Conservation (phyloP, 2,797 vertebrate genomes). For the Vultur gryphus region DNA sequence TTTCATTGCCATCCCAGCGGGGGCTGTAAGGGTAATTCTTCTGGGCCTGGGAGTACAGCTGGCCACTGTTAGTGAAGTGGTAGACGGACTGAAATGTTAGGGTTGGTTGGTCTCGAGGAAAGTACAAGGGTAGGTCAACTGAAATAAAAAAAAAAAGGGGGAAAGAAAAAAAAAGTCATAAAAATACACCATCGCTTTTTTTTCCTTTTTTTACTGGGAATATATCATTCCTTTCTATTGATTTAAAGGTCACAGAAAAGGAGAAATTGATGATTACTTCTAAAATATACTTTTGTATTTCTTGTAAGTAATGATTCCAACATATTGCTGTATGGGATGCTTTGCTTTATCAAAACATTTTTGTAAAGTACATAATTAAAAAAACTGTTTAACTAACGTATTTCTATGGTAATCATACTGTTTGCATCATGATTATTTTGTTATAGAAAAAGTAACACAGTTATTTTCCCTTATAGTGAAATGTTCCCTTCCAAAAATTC, state of each 20-base stretch:
- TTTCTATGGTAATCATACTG: background rate
- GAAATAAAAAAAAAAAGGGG: background rate
- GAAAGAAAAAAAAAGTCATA: background rate
- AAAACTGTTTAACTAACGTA: background rate
- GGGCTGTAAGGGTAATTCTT: constrained; percentile 98
- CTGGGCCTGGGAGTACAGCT: constrained; percentile 96
- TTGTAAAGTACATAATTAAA: background rate
- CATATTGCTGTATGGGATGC: background rate
- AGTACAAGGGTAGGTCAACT: constrained; percentile 97
- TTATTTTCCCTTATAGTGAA: background rate
- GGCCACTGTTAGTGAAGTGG: constrained; percentile 96
- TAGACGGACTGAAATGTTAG: constrained; percentile 97
- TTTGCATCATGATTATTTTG: background rate
- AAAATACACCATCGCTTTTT: background rate
- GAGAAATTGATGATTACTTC: background rate
- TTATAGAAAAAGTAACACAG: background rate
- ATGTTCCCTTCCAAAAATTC: background rate
- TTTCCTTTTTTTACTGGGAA: background rate
- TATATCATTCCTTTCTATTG: background rate
- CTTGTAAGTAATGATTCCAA: background rate
- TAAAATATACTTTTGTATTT: background rate
- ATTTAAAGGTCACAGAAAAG: background rate
- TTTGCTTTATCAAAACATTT: background rate
- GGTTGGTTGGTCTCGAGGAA: constrained; percentile 95
- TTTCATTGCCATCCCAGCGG: constrained; percentile 98